Percentiles rank a stretch among this genome's conserved stretches.
These are phyloP conservation scores for Dicrostonyx torquatus DNA, from an alignment of 2,797 vertebrate genomes.

Conservation along the genomic window DNA sequence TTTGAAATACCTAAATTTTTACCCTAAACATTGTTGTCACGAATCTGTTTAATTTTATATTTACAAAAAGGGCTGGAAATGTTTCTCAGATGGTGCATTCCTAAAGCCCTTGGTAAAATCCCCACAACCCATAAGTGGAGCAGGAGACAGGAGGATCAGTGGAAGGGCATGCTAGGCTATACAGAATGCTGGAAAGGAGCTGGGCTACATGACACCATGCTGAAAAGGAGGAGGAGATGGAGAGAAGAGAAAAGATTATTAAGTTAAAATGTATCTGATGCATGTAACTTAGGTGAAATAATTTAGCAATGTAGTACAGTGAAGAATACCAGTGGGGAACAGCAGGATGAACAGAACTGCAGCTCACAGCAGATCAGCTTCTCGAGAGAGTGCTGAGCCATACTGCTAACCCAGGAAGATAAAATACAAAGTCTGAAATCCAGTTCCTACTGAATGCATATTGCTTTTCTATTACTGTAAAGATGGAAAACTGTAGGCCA, in stretches of 20 bases:
- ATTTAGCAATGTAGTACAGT: not conserved
- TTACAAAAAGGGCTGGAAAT: not conserved
- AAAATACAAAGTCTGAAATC: not conserved
- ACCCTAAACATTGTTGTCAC: conserved; percentile 41
- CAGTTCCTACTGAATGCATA: not conserved
- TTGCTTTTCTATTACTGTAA: not conserved
- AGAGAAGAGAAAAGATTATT: not conserved
- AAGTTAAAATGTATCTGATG: not conserved
- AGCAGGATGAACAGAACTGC: not conserved
- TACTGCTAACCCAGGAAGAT: not conserved
- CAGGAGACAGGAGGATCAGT: not conserved
- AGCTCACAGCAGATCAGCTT: not conserved
- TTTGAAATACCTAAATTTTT: conserved; percentile 43
- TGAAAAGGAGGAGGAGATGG: not conserved
- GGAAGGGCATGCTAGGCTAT: not conserved
- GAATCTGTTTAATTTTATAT: conserved; percentile 46
- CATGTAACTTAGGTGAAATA: not conserved
- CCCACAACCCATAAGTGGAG: not conserved
- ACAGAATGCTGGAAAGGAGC: not conserved
- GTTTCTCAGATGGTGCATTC: not conserved
- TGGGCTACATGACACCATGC: not conserved
- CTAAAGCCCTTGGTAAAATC: not conserved
- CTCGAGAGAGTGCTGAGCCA: not conserved
- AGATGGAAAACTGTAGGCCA: not conserved
- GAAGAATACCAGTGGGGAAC: no score